Evolutionary conservation across 1,140 invertebrate genomes (phyloP), one percentile per base, ranked within the genome.

Genomic region (Sogatella furcifera): DNA sequence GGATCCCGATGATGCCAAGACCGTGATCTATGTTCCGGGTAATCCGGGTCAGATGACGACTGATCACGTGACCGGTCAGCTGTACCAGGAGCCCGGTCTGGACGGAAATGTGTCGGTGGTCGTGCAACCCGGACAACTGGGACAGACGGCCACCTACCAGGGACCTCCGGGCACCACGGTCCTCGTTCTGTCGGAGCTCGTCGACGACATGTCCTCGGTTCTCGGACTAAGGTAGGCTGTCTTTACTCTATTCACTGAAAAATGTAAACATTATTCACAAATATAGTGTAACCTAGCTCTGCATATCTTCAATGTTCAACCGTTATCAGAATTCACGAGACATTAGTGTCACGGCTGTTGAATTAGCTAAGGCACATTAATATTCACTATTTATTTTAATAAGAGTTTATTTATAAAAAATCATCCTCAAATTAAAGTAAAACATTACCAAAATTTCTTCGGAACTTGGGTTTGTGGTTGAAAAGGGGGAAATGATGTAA

Each of bases 151-250:
- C 9, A 60, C 62, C 17, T 67, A 68, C 56, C 57, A 65, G n/a
- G 62, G 64, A 43, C 55, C 63, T 10, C 64, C 68, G 5, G 66
- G 60, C 2, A 66, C 66, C 10, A 69, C 68, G 0, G 67, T 69
- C 24, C 60, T 69, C 8, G 67, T 69, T 15, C 59, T 69, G n/a
- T 68, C 67, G 11, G 68, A 69, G 56, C 65, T 69, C 11, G 67
- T 69, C 10, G 68, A 69, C 22, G 68, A 69, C 21, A 69, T 69
- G 68, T 65, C 66, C 11, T 66, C 64, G 31, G 57, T 68, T n/a
- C 57, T 68, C 34, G 64, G 64, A 53, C 42, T 68, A 61, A 68
- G 67, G 67, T 68, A 64, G 64, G 15, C 21, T 10, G 46, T 17
- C 15, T 49, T 46, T 46, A 15, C 44, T 5, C 4, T 31, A 5